Evolutionary conservation across 2,113 vertebrate genomes (phyloP), one percentile per base, ranked within the genome.

Genomic region (Gadus macrocephalus): DNA sequence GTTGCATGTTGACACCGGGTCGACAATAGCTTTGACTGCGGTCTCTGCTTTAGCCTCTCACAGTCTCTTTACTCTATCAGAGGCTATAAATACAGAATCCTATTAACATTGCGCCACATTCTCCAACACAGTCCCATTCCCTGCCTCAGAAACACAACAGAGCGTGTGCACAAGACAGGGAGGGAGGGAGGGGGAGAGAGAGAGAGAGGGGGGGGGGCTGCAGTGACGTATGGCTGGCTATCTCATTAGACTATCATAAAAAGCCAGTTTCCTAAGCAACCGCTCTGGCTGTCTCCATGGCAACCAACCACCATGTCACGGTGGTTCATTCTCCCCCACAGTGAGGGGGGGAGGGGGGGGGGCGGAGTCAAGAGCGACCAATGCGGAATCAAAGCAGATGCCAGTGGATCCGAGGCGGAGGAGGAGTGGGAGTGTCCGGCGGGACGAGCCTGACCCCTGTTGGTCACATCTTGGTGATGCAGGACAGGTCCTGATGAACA

Each of bases 221-320:
- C 81, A 81, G 55, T 89, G 86, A 88, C 82, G 81, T 86, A 81
- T 66, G 78, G 74, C 79, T 66, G 71, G 71, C 77, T 70, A 74
- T 83, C 78, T 90, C 80, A 85, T 87, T 85, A 88, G 73, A 77
- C 59, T 84, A 85, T 89, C 81, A 90, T 87, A 90, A 91, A 89
- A 89, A 81, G 74, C 77, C 67, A 17, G 83, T 91, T 87, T 81
- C 80, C 86, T 82, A 31, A 77, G 87, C 79, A 89, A 89, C 83
- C 64, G 80, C 78, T 85, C 84, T 79, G 70, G 75, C 74, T 78
- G 77, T 89, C 79, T 66, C 89, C 77, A 86, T 86, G 79, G 85
- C 80, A 89, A 89, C 86, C 69, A 16, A 62, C 79, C 66, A 77
- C 78, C 79, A 85, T 86, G 85, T 85, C 78, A 75, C 81, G 72